Percentiles rank a stretch among this genome's conserved stretches.
These are phyloP conservation scores for Lycophotia porphyrea DNA, from an alignment of 2,888 invertebrate genomes.

Conservation along the genomic window DNA sequence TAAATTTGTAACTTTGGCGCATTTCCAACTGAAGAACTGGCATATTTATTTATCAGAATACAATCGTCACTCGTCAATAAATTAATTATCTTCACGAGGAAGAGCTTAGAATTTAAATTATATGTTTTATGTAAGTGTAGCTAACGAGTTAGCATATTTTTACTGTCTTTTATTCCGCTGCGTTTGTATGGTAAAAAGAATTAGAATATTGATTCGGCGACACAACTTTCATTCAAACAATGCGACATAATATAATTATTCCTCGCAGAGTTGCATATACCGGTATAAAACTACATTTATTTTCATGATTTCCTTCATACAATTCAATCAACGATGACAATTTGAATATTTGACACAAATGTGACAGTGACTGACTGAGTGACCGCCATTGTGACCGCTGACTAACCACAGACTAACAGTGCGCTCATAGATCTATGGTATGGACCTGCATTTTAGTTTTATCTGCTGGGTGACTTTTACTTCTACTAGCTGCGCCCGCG, in stretches of 20 bases:
- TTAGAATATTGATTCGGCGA: not conserved
- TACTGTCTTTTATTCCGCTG: not conserved
- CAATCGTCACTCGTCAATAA: not conserved
- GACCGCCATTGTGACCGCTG: not conserved
- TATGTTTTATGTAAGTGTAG: not conserved
- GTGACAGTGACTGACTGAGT: not conserved
- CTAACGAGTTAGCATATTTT: not conserved
- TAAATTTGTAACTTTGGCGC: slow-evolving; percentile 11
- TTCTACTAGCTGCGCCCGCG: no score
- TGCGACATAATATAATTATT: not conserved
- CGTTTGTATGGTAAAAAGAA: not conserved
- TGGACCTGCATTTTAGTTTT: not conserved
- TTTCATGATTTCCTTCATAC: not conserved
- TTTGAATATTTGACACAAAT: not conserved
- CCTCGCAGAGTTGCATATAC: not conserved
- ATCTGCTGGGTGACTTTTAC: no score
- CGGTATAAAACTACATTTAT: not conserved
- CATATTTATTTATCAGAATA: slow-evolving; percentile 37
- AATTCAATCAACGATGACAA: not conserved
- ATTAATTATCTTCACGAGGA: not conserved
- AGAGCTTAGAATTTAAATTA: not conserved
- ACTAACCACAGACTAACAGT: not conserved
- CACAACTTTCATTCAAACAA: not conserved
- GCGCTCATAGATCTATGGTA: not conserved
- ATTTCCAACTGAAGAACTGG: slow-evolving; percentile 25